A percentile compares a stretch with the other conserved stretches of the same genome.
Conservation (phyloP, 2,797 vertebrate genomes). For the Poecilia picta region DNA sequence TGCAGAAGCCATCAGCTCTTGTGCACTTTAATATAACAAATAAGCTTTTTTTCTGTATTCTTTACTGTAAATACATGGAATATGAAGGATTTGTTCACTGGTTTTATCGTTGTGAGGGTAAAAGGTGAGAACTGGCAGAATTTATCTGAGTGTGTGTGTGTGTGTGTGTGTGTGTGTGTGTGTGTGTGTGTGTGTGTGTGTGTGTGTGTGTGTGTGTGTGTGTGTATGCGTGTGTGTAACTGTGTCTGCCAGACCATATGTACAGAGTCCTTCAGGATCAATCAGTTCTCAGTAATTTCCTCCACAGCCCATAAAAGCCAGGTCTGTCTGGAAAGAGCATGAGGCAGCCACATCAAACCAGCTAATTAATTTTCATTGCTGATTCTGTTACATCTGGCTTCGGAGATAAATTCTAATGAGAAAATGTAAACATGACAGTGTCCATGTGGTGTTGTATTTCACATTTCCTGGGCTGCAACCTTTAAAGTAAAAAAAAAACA, state of each 20-base stretch:
- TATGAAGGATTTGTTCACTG: not conserved
- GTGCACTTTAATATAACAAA: not conserved
- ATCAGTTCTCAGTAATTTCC: slow-evolving; percentile 78
- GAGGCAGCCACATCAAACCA: slow-evolving; percentile 78
- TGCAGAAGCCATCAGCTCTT: not conserved
- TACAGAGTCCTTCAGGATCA: slow-evolving; percentile 77
- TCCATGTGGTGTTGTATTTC: slow-evolving; percentile 55
- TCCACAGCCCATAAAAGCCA: slow-evolving; percentile 78
- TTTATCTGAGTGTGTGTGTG: slow-evolving; percentile 16
- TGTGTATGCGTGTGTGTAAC: slow-evolving; percentile 17
- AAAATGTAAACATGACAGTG: slow-evolving; percentile 74
- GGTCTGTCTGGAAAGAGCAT: slow-evolving; percentile 74
- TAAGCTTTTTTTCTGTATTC: not conserved
- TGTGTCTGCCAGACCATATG: slow-evolving; percentile 57
- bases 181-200: slow-evolving; percentile 20
- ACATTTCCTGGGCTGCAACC: slow-evolving; percentile 52
- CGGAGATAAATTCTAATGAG: slow-evolving; percentile 74
- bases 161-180: slow-evolving; percentile 14
- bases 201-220: slow-evolving; percentile 15
- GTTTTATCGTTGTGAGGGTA: slow-evolving; percentile 19
- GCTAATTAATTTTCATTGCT: slow-evolving; percentile 81
- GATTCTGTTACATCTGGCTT: slow-evolving; percentile 78
- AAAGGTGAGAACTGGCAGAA: slow-evolving; percentile 37
- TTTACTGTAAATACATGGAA: slow-evolving; percentile 2
- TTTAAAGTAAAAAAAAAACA: slow-evolving; percentile 33